phyloP scores from a whole-genome alignment of 2,113 vertebrate species.

The Lophochroa leadbeateri region DNA sequence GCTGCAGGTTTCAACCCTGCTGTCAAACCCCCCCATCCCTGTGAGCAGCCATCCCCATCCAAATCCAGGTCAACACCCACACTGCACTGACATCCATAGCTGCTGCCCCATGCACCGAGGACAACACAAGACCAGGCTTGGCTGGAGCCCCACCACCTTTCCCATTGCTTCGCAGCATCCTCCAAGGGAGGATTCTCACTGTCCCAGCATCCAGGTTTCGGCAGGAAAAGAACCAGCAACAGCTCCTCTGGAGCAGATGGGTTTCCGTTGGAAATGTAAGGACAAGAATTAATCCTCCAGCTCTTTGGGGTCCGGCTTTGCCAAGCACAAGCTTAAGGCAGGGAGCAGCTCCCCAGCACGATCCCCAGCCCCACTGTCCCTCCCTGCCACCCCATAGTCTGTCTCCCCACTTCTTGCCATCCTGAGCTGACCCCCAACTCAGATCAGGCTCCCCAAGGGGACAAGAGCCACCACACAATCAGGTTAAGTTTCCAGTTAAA shows the following conservation, averaged over 20 bases:
- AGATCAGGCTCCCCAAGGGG: accelerated
- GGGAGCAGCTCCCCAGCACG: neutral
- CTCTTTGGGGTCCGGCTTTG: accelerated
- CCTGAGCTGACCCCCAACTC: neutral
- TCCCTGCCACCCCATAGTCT: neutral
- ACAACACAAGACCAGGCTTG: neutral
- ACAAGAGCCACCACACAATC: neutral
- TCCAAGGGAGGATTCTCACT: neutral
- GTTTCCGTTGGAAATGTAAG: neutral
- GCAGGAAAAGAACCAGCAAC: neutral
- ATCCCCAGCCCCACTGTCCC: neutral
- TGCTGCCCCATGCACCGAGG: neutral
- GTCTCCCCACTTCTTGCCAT: neutral
- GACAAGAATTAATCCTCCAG: neutral
- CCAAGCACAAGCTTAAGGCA: neutral
- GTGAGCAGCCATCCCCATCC: neutral
- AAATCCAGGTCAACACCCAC: accelerated
- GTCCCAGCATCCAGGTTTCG: neutral
- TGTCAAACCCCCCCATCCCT: too few species aligned
- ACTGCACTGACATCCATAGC: accelerated
- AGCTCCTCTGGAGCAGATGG: accelerated
- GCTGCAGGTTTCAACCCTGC: neutral
- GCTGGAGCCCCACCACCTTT: neutral
- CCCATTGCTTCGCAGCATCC: neutral
- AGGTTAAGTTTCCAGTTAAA: neutral